Evolutionary conservation across 2,888 invertebrate species (phyloP), one percentile per base, ranked within the genome.

Genomic region (Augochlorella aurata): DNA sequence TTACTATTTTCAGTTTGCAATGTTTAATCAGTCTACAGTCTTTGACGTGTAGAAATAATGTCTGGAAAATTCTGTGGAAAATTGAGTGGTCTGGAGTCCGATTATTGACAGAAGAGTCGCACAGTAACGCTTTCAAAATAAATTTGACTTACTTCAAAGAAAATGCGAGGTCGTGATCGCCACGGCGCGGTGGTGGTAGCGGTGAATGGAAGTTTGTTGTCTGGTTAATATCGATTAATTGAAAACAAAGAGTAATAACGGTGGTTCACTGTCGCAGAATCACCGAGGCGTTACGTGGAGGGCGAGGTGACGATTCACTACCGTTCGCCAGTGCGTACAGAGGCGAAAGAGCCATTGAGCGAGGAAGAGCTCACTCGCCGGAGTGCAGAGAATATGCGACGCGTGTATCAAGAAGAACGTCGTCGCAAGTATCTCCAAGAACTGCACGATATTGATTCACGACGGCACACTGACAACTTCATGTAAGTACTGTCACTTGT

Each of bases 241-340:
- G 44, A 44, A 65, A n/a, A 8, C 29, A 38, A 61, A 29, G 38
- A 38, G 61, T 61, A 61, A 69, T 65, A 77, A 77, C 61, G 65
- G 67, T 70, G 50, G n/a, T 74, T 82, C 63, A 73, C 74, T 85
- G 74, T 58, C 65, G 47, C 94, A 98, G 98, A 97, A 95, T 97
- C 97, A 90, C 97, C 97, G 73, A 96, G 97, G 93, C 97, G 97
- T 90, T 98, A 98, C 95, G 96, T 97, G 93, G 98, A 98, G 94
- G 97, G 97, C 93, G 98, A 98, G 94, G 98, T 98, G 92, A 98
- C 98, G 94, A 98, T 98, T 94, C 98, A 98, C 94, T 98, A 98
- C 95, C 96, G 97, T 93, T 97, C 97, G 86, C 98, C 98, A 81
- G 96, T 98, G 88, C 95, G 98, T 85, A 96, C 97, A 93, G 97